These are phyloP conservation scores for Rhimphoctona megacephalus DNA, from an alignment of 2,888 invertebrate genomes.

Conservation along the genomic window DNA sequence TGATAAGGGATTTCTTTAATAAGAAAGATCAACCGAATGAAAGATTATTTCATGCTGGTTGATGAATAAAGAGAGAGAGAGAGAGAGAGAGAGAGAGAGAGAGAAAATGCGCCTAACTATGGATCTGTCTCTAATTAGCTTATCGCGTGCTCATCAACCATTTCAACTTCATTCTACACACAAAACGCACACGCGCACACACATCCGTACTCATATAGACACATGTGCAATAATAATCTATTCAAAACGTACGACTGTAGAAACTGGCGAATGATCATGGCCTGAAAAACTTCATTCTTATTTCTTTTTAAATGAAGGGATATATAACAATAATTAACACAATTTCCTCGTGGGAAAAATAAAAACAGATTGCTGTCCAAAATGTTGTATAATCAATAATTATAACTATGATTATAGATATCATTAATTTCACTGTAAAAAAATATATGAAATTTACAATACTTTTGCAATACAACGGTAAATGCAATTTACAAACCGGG, in stretches of 20 bases:
- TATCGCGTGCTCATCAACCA: conserved; percentile 59
- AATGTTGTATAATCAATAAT: neutral
- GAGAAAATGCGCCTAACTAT: conserved; percentile 21
- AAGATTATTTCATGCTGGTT: conserved; percentile 15
- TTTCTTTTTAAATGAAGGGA: neutral
- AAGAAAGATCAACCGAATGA: conserved; percentile 24
- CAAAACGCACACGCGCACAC: neutral
- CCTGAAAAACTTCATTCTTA: neutral
- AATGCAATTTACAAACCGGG: too few species aligned
- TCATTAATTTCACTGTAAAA: too few species aligned
- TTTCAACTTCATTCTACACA: conserved; percentile 1
- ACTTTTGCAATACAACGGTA: too few species aligned
- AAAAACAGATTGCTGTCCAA: too few species aligned
- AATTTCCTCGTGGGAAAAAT: neutral
- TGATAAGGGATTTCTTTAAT: conserved; percentile 35
- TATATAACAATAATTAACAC: neutral
- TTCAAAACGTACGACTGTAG: conserved; percentile 5
- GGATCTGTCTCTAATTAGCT: conserved; percentile 58
- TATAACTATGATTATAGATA: neutral
- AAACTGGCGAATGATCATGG: neutral
- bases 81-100: too few species aligned
- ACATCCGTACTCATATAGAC: neutral
- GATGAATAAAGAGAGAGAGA: conserved; percentile 18
- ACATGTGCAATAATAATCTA: conserved; percentile 9
- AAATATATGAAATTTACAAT: too few species aligned